phyloP scores from a whole-genome alignment of 2,113 vertebrate genomes.

The Piprites chloris region DNA sequence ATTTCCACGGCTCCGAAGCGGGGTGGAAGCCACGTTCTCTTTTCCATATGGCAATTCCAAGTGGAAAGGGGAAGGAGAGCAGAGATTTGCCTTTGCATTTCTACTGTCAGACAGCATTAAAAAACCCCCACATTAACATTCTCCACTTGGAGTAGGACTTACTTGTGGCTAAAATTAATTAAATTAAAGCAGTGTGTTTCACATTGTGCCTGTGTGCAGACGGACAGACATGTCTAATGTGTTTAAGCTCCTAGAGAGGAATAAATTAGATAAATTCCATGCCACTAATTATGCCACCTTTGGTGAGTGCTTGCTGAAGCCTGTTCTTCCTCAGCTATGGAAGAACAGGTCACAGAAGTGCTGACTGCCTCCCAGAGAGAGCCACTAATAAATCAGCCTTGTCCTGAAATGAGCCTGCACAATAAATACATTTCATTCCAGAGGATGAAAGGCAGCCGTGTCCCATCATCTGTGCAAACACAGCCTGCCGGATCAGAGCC shows the following conservation, averaged over 20 bases:
- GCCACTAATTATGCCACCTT: not conserved
- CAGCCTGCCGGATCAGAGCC: not conserved
- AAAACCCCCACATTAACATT: not conserved
- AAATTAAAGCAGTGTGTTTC: not conserved
- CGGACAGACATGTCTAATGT: not conserved
- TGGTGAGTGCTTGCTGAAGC: not conserved
- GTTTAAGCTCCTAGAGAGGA: not conserved
- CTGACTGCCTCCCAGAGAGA: not conserved
- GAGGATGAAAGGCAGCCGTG: not conserved
- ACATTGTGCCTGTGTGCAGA: not conserved
- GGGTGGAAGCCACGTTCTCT: not conserved
- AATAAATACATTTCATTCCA: not conserved
- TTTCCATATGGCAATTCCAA: not conserved
- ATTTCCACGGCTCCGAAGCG: not conserved
- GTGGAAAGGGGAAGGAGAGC: not conserved
- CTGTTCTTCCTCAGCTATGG: not conserved
- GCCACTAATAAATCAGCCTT: not conserved
- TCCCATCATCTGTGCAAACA: not conserved
- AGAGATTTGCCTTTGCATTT: not conserved
- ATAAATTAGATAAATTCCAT: not conserved
- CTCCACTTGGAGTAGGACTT: not conserved
- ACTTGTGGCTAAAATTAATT: not conserved
- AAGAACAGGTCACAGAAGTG: slow-evolving; percentile 24
- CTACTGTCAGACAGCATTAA: not conserved
- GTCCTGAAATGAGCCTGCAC: not conserved